Percentiles rank a stretch among this genome's conserved stretches.
These are phyloP conservation scores for Heliocidaris tuberculata DNA, from an alignment of 35 echinoderm and acorn worm species.

Conservation along the genomic window DNA sequence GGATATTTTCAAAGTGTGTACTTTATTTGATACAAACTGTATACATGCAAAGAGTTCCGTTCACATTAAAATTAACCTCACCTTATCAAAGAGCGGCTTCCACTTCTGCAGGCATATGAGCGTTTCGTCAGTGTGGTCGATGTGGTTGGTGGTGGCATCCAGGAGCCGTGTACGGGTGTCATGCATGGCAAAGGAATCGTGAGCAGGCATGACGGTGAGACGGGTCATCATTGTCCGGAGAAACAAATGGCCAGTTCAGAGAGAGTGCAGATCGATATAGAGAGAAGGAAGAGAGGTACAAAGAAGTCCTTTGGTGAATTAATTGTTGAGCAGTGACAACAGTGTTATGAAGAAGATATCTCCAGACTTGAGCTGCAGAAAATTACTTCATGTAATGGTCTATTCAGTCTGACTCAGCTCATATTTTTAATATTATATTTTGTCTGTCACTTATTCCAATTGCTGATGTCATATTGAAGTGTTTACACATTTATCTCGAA, in stretches of 20 bases:
- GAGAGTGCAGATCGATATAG: neutral
- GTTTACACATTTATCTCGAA: neutral
- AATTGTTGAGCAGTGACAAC: neutral
- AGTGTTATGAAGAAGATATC: neutral
- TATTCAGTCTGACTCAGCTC: neutral
- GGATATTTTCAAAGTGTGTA: no score
- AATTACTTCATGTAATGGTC: neutral
- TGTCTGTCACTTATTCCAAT: neutral
- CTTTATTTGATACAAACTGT: no score
- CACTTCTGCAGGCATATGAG: constrained; percentile 33
- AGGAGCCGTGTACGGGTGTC: constrained; percentile 42
- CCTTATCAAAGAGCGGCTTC: constrained; percentile 48
- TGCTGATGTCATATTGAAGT: neutral
- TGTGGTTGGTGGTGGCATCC: constrained; percentile 32
- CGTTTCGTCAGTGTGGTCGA: constrained; percentile 19
- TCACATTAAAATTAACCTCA: neutral
- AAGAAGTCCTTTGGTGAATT: neutral
- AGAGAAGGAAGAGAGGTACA: neutral
- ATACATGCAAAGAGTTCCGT: no score
- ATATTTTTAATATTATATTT: neutral
- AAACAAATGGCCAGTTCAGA: neutral
- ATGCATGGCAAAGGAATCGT: constrained; percentile 36
- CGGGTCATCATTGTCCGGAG: neutral
- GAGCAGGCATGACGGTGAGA: constrained; percentile 7
- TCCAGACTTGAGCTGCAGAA: neutral